A percentile compares a stretch with the other conserved stretches of the same genome.
Conservation (phyloP, 2,113 vertebrate species). For the Apodemus sylvaticus region DNA sequence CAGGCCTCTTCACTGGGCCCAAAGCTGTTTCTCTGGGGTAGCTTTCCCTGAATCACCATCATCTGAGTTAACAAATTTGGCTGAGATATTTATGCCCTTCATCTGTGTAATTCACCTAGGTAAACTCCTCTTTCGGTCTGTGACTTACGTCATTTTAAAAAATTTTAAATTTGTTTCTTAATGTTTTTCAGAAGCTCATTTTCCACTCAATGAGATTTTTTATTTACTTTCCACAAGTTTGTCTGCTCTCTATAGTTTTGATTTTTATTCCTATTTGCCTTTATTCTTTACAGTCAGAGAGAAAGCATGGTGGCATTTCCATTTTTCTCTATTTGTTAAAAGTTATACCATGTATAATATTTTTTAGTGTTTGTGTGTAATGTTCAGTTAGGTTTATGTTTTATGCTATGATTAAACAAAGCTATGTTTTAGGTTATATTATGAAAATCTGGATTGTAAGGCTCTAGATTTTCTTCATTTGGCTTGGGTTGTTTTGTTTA, state of each 20-base stretch:
- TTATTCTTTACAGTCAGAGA: not conserved
- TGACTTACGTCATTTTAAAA: not conserved
- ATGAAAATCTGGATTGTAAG: too few species aligned
- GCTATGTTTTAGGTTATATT: too few species aligned
- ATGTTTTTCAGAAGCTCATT: not conserved
- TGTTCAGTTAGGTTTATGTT: not conserved
- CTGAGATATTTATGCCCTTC: not conserved
- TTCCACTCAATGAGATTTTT: not conserved
- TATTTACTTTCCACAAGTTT: not conserved
- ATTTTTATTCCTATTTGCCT: not conserved
- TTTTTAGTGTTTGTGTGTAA: not conserved
- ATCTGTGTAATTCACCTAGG: not conserved
- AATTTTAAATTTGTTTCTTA: not conserved
- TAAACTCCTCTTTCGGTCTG: not conserved
- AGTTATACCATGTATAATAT: not conserved
- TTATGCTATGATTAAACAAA: not conserved
- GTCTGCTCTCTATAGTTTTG: not conserved
- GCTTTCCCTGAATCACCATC: not conserved
- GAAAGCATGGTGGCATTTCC: not conserved
- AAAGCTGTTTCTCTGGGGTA: not conserved
- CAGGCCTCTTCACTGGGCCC: not conserved
- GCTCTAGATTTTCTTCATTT: not conserved
- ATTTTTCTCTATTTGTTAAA: not conserved
- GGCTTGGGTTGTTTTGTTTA: not conserved
- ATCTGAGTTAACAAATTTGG: too few species aligned